phyloP scores from a whole-genome alignment of 2,797 vertebrate genomes.

The Sebastes baramenuke region DNA sequence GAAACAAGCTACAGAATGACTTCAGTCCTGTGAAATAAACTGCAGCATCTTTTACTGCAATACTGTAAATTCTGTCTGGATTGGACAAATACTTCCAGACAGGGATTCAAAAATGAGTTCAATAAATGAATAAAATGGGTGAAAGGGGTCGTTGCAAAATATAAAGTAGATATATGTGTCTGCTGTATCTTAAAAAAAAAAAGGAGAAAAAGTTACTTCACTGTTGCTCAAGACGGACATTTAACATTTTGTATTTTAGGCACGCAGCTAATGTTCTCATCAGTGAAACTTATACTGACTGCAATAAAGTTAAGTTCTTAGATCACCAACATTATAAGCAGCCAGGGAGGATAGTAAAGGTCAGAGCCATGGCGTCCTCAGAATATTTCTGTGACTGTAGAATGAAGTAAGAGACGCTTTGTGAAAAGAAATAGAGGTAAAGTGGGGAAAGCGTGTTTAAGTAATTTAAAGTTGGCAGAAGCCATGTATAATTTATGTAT shows the following conservation, averaged over 20 bases:
- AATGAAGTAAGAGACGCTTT: background rate
- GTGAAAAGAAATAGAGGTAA: background rate
- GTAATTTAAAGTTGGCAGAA: background rate
- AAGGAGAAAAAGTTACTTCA: background rate
- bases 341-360: slow-evolving; percentile 20
- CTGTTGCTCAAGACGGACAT: background rate
- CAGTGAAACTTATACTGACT: slow-evolving; percentile 24
- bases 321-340: slow-evolving; percentile 27
- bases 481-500: too few relatives aligned
- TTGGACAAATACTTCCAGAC: background rate
- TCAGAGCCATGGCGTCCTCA: slow-evolving; percentile 13
- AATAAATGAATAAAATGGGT: background rate
- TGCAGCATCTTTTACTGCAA: background rate
- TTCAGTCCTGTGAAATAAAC: slow-evolving; percentile 21
- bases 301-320: slow-evolving; percentile 31
- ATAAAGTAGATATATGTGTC: background rate
- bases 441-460: background rate
- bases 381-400: slow-evolving; percentile 12
- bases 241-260: slow-evolving; percentile 21
- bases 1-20: slow-evolving; percentile 6
- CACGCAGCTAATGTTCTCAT: slow-evolving; percentile 21
- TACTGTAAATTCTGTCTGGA: background rate
- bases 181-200: background rate
- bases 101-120: background rate
- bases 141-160: background rate